Evolutionary conservation across 2,888 invertebrate genomes (phyloP), one percentile per base, ranked within the genome.

Genomic region (Chloromyia formosa): DNA sequence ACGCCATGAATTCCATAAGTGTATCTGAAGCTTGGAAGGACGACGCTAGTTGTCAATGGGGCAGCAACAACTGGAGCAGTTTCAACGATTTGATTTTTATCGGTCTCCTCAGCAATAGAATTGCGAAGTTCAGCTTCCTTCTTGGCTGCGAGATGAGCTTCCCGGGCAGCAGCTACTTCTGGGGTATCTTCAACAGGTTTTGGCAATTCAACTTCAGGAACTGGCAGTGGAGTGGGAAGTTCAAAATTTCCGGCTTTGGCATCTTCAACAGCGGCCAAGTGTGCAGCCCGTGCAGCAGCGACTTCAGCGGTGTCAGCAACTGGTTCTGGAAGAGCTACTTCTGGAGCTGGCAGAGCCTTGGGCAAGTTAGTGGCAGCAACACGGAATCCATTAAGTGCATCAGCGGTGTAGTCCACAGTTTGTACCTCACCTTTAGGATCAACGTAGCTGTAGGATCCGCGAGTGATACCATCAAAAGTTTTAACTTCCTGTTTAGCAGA

Each of bases 291-390:
- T 77, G 81, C 81, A 78, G 82, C 80, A 78, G 80, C 78, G 77
- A 81, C 80, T 68, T 81, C 82, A 77, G 78, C 77, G 76, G 82
- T 80, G 77, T 83, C 82, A 73, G 77, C 73, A 66, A 80, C 79
- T 77, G 80, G 77, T 77, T 78, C 54, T 40, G 80, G 77, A 61
- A 76, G 76, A 45, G 76, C 76, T 18, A 77, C 78, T 45, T 79
- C 64, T 10, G 74, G 74, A 23, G 14, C 58, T 20, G 74, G 66
- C 1, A 66, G 2, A 23, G 66, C 74, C 45, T 75, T 77, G 53
- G 89, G 88, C 56, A 89, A 80, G 80, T 89, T 88, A 23, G 88
- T 87, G 61, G 87, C 88, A 16, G 88, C 87, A 14, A 88, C 85
- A 49, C 88, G 86, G 84, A 88, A 89, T 54, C 88, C 88, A 77